These are phyloP conservation scores for Cirrhinus mrigala DNA, from an alignment of 2,797 vertebrate genomes.

Conservation along the genomic window DNA sequence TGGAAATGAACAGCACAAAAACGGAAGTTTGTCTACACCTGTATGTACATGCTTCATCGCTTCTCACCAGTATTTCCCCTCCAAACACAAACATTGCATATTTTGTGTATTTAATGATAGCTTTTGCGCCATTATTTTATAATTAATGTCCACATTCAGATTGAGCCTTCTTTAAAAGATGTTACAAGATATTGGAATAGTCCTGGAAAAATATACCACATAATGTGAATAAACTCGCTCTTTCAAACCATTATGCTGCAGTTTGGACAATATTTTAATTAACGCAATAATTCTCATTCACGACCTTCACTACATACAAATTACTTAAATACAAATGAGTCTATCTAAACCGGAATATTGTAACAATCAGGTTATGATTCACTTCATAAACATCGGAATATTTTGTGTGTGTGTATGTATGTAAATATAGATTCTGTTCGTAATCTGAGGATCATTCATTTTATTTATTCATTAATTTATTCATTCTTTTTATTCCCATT, in stretches of 20 bases:
- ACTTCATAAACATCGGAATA: neutral
- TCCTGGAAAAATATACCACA: neutral
- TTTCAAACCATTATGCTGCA: neutral
- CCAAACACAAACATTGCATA: neutral
- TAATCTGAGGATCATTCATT: neutral
- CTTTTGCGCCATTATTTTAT: neutral
- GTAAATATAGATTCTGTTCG: neutral
- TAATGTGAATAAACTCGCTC: neutral
- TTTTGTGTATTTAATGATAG: neutral
- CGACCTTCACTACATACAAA: neutral
- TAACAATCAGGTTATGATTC: neutral
- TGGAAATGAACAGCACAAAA: too few relatives aligned
- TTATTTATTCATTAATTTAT: neutral
- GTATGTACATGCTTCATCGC: conserved; percentile 10
- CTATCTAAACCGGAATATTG: neutral
- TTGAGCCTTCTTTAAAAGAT: neutral
- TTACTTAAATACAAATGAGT: neutral
- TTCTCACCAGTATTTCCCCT: neutral
- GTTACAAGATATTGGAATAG: neutral
- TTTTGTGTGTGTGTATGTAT: neutral
- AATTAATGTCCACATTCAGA: neutral
- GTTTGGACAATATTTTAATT: neutral
- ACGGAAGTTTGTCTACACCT: conserved; percentile 12
- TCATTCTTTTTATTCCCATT: neutral
- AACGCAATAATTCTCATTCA: neutral